Percentiles rank a stretch among this genome's conserved stretches.
These are phyloP conservation scores for Apis dorsata DNA, from an alignment of 1,140 invertebrate species.

Conservation along the genomic window DNA sequence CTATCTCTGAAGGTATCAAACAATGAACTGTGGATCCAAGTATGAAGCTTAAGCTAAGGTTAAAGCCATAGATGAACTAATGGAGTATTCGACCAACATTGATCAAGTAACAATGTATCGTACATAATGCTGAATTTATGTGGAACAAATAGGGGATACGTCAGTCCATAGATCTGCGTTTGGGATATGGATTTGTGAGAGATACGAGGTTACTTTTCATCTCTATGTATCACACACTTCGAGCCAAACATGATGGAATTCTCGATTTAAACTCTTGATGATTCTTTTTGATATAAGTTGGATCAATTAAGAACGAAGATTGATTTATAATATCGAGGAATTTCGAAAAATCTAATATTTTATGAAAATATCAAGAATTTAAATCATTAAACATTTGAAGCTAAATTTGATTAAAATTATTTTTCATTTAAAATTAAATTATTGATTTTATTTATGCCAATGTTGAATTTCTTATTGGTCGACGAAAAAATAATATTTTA, in stretches of 20 bases:
- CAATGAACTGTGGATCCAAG: background rate
- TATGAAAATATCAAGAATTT: background rate
- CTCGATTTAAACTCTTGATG: no score
- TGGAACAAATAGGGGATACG: slow-evolving; percentile 12
- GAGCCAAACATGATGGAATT: no score
- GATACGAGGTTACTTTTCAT: background rate
- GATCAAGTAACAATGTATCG: slow-evolving; percentile 4
- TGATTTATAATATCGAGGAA: no score
- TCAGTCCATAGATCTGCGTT: slow-evolving; percentile 11
- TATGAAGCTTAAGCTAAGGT: background rate
- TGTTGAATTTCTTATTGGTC: no score
- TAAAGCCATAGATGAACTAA: background rate
- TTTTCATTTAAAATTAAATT: no score
- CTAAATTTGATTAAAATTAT: no score
- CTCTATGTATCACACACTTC: no score
- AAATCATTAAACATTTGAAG: background rate
- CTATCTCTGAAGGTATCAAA: background rate
- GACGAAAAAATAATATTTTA: no score
- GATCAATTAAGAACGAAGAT: no score
- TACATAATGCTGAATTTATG: slow-evolving; percentile 29
- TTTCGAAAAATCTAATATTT: no score
- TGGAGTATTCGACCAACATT: slow-evolving; percentile 14
- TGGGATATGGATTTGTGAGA: background rate
- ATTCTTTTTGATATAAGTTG: no score
- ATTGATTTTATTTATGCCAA: no score